phyloP scores from a whole-genome alignment of 2,797 vertebrate genomes.

The Octomys mimax region DNA sequence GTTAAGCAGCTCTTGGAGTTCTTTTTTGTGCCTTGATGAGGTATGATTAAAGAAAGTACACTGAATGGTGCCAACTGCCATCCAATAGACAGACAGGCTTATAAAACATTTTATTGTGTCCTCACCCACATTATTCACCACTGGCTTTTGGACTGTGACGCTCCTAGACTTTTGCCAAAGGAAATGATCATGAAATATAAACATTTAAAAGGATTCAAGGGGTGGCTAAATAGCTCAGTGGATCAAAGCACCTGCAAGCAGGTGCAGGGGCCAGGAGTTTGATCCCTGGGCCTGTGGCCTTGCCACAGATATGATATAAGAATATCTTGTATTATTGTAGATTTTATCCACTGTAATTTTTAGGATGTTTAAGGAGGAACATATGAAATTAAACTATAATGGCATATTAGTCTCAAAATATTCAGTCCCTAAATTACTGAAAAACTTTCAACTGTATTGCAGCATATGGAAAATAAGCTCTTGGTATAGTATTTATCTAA shows the following conservation, averaged over 20 bases:
- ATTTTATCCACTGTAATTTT: neutral
- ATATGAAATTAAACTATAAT: neutral
- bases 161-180: neutral
- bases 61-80: neutral
- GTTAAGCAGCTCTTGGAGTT: neutral
- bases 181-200: neutral
- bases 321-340: neutral
- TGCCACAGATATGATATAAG: too few species aligned
- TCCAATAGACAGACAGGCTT: neutral
- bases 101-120: neutral
- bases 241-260: too few species aligned
- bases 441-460: neutral
- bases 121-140: neutral
- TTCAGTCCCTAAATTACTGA: neutral
- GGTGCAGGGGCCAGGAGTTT: too few species aligned
- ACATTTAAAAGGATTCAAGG: neutral
- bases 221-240: too few species aligned
- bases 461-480: neutral
- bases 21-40: neutral
- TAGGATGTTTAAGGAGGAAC: neutral
- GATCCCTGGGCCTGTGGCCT: too few species aligned
- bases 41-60: neutral
- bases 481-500: neutral
- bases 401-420: neutral
- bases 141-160: neutral